Evolutionary conservation across 2,888 invertebrate genomes (phyloP).

Genomic region (Congeria kusceri): DNA sequence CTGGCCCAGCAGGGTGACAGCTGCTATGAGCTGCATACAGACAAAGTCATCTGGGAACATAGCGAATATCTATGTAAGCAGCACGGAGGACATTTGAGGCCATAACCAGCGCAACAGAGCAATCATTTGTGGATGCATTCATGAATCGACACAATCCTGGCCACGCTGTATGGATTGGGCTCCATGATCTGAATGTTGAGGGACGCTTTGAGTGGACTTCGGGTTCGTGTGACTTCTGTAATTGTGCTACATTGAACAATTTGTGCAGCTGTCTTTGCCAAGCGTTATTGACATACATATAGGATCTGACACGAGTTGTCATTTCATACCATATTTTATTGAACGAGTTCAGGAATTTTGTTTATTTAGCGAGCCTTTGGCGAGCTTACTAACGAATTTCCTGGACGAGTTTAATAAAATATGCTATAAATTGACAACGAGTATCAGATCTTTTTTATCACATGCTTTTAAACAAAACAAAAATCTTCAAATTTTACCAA

Average conservation of each 20-base stretch:
- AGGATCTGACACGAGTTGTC: no score
- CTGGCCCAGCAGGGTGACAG: constrained; percentile 32
- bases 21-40: constrained; percentile 46
- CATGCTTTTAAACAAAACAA: no score
- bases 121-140: constrained; percentile 38
- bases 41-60: constrained; percentile 28
- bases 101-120: constrained; percentile 32
- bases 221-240: constrained; percentile 16
- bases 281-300: no score
- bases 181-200: constrained; percentile 34
- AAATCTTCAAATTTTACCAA: no score
- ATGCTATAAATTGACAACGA: no score
- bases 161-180: constrained; percentile 53
- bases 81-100: constrained; percentile 38
- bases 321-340: no score
- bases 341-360: no score
- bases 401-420: no score
- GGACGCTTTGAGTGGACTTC: constrained; percentile 43
- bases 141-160: constrained; percentile 23
- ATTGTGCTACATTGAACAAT: not conserved
- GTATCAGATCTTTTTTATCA: no score
- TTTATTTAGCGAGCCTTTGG: no score
- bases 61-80: constrained; percentile 26
- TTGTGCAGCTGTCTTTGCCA: no score
- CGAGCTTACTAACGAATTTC: no score